Base-by-base conservation (phyloP, 2,888 invertebrate species). In the Argynnis bischoffii region DNA sequence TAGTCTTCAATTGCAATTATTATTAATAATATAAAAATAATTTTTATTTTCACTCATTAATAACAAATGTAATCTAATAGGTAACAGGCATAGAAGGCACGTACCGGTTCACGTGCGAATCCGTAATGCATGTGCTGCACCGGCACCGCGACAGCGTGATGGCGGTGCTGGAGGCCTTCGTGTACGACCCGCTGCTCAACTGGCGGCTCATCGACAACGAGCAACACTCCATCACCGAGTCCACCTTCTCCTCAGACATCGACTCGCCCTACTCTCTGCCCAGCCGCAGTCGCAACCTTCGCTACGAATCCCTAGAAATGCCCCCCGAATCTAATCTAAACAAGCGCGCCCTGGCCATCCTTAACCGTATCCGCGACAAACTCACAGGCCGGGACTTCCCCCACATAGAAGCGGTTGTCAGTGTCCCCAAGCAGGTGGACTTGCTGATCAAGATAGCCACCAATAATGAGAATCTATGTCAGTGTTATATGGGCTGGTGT, bases 121-220 rank as follows among this genome's bases (percentile, higher is more conserved):
- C 98, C 18, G 99, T 99, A 0, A 99, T 99, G 98, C 95, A 97
- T n/a, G 99, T 99, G 13, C 89, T 99, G n/a, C 95, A 98, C 72
- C 95, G 97, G 50, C 99, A 99, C 87, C 98, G 98, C 81, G 99
- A 99, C 92, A 99, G 99, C 82, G 93, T 99, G 65, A 98, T 99
- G 98, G 99, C 99, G 2, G 99, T 99, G 0, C 92, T 99, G n/a
- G 99, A 99, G 85, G 99, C 99, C 0, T 99, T 99, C 87, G 99
- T 99, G 2, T 99, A 99, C 85, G 99, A 99, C 92, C 99, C 99
- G 0, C 93, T 99, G 55, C 94, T 99, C 13, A 99, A 99, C 91
- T 99, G 99, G 99, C 94, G 99, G 68, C 94, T 99, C 1, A 95
- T 99, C 79, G 97, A 90, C 77, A 87, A 84, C 80, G 89, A 87